Percentiles rank a stretch among this genome's conserved stretches.
Conservation (phyloP, 2,113 vertebrate species). For the Hippopotamus amphibius region DNA sequence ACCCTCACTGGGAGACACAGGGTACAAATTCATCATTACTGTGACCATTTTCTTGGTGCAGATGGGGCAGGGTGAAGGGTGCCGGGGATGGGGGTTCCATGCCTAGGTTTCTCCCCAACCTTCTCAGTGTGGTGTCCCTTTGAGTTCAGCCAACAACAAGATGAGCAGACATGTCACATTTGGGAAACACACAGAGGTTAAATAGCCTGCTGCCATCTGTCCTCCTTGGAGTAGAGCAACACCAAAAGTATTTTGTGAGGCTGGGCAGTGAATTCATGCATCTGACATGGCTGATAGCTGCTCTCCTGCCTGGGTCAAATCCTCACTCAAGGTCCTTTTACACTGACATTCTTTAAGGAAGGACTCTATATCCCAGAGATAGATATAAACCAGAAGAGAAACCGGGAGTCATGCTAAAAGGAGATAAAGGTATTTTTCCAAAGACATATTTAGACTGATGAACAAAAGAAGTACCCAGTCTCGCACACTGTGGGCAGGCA, state of each 20-base stretch:
- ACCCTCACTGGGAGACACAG: not conserved
- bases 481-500: not conserved
- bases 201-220: conserved; percentile 25
- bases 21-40: not conserved
- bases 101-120: not conserved
- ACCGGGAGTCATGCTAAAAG: conserved; percentile 25
- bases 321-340: not conserved
- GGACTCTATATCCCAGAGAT: not conserved
- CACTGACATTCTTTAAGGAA: not conserved
- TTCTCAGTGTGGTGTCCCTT: not conserved
- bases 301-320: not conserved
- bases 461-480: not conserved
- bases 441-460: conserved; percentile 67
- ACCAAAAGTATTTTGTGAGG: conserved; percentile 46
- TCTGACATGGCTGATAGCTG: not conserved
- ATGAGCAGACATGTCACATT: not conserved
- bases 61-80: not conserved
- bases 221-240: not conserved
- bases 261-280: not conserved
- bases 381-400: not conserved
- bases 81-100: not conserved
- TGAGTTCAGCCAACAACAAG: conserved; percentile 7
- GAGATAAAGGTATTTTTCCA: conserved; percentile 23
- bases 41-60: not conserved
- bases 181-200: not conserved